Base-by-base conservation (phyloP, 2,888 invertebrate species). In the Cartodere bifasciata region DNA sequence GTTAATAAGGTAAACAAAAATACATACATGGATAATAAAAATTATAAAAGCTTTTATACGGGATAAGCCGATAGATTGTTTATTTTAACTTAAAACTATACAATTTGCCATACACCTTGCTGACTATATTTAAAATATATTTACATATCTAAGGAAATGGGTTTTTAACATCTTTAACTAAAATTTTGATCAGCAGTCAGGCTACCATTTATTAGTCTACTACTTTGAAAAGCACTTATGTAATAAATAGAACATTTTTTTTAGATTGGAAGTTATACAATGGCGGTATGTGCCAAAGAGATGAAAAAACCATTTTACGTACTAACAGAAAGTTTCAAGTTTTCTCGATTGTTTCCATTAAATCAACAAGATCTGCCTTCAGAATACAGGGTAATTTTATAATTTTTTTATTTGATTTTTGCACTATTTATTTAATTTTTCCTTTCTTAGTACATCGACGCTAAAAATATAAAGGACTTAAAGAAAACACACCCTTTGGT, bases 221-320 rank as follows among this genome's bases (percentile, higher is more conserved):
- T n/a, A n/a, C n/a, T n/a, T n/a, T n/a, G n/a, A n/a, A n/a, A n/a
- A n/a, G n/a, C n/a, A n/a, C n/a, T n/a, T n/a, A n/a, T n/a, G n/a
- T n/a, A n/a, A n/a, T n/a, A n/a, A n/a, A n/a, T n/a, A n/a, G n/a
- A n/a, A n/a, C n/a, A n/a, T n/a, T n/a, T n/a, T n/a, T n/a, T n/a
- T 16, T 65, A 90, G 73, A 76, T 90, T 47, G 90, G 88, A 27
- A 85, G 79, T 24, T 87, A 82, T 51, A 76, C 83, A 3, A 69
- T 88, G 64, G 87, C 82, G 3, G 68, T 90, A 46, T 83, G 85
- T 53, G 88, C 90, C 0, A 68, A 75, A 39, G 83, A 83, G 63
- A 76, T 91, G 62, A 91, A 94, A 50, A 95, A 92, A 55, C 91
- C 92, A 1, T 80, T 97, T 32, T 95, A 92, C 58, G 95, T 97